Percentiles rank a stretch among this genome's conserved stretches.
These are phyloP conservation scores for Luffia ferchaultella DNA, from an alignment of 2,888 invertebrate species.

Conservation along the genomic window DNA sequence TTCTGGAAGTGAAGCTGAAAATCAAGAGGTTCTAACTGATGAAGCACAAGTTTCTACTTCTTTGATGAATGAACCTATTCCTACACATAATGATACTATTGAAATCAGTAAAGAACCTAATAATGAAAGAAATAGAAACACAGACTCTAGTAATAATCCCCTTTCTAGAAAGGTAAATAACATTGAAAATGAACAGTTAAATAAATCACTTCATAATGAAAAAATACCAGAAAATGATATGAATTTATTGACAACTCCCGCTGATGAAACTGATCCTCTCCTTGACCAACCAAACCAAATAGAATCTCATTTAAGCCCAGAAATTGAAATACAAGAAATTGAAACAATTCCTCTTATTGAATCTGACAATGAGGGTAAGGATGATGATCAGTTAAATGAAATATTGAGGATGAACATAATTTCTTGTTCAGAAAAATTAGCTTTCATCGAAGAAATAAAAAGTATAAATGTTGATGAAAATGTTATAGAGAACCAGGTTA, in stretches of 20 bases:
- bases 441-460: conserved; percentile 51
- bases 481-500: conserved; percentile 39
- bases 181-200: conserved; percentile 54
- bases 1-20: conserved; percentile 35
- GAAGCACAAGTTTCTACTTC: conserved; percentile 8
- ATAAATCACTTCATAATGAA: conserved; percentile 34
- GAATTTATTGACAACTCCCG: conserved; percentile 2
- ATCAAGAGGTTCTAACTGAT: conserved; percentile 36
- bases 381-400: conserved; percentile 40
- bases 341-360: conserved; percentile 22
- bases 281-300: too few species aligned
- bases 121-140: conserved; percentile 30
- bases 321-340: conserved; percentile 27
- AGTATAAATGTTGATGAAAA: conserved; percentile 33
- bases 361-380: conserved; percentile 23
- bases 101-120: conserved; percentile 20
- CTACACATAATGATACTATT: conserved; percentile 8
- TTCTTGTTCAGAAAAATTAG: conserved; percentile 54
- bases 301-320: too few species aligned
- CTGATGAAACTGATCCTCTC: conserved; percentile 23
- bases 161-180: conserved; percentile 49
- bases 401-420: conserved; percentile 46
- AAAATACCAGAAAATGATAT: conserved; percentile 14
- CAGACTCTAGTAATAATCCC: conserved; percentile 25
- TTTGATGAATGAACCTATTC: too few species aligned